These are phyloP conservation scores for Drosophila repletoides DNA, from an alignment of 1,140 invertebrate genomes.

Conservation along the genomic window DNA sequence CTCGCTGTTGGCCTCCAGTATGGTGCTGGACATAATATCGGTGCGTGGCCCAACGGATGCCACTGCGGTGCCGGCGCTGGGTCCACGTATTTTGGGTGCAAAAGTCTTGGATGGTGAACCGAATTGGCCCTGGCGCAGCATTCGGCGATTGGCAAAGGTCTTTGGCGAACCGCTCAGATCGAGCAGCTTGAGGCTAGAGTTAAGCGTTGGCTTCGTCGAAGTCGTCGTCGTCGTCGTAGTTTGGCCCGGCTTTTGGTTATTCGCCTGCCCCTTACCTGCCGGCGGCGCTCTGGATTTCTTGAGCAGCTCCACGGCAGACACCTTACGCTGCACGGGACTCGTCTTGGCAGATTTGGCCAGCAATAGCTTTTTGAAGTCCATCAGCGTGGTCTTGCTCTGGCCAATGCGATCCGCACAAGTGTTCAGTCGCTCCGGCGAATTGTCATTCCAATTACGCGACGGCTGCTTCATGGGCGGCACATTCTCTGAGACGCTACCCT, in stretches of 20 bases:
- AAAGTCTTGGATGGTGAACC: conserved; percentile 84
- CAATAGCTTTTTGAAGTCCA: conserved; percentile 92
- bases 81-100: conserved; percentile 85
- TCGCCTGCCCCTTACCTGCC: neutral
- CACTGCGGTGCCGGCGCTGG: conserved; percentile 84
- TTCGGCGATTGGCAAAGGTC: conserved; percentile 85
- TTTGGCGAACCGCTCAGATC: conserved; percentile 87
- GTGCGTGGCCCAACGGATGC: conserved; percentile 89
- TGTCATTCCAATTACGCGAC: conserved; percentile 64
- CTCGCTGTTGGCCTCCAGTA: conserved; percentile 91
- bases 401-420: conserved; percentile 85
- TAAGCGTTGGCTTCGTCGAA: conserved; percentile 62
- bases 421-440: conserved; percentile 84
- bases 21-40: conserved; percentile 92
- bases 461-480: conserved; percentile 71
- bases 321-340: conserved; percentile 83
- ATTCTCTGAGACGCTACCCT: conserved; percentile 29
- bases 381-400: conserved; percentile 87
- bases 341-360: conserved; percentile 84
- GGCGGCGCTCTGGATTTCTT: conserved; percentile 84
- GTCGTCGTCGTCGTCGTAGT: conserved; percentile 9
- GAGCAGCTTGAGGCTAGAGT: conserved; percentile 82
- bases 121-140: conserved; percentile 84
- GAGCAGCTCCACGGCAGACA: conserved; percentile 92
- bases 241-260: conserved; percentile 14